Percentiles rank a stretch among this genome's conserved stretches.
These are phyloP conservation scores for Urosaurus nigricauda DNA, from an alignment of 2,797 vertebrate genomes.

Conservation along the genomic window DNA sequence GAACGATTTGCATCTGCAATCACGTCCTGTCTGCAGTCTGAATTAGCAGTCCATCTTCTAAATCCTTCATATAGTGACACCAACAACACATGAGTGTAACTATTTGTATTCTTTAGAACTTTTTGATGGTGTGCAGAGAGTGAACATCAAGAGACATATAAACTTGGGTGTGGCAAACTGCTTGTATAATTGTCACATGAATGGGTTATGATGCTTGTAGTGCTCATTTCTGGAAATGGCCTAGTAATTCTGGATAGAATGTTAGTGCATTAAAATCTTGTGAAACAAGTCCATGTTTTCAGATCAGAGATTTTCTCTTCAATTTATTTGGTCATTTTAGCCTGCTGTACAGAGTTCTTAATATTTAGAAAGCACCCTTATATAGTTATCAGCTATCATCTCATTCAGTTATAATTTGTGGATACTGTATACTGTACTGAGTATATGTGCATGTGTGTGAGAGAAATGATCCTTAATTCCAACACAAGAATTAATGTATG, in stretches of 20 bases:
- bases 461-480: background rate
- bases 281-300: background rate
- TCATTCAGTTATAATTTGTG: background rate
- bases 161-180: background rate
- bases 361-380: background rate
- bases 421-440: background rate
- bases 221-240: background rate
- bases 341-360: background rate
- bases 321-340: conserved; percentile 8
- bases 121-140: background rate
- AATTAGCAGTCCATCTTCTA: background rate
- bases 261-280: background rate
- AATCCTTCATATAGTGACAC: background rate
- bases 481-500: background rate
- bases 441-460: background rate
- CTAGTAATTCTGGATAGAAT: background rate
- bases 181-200: background rate
- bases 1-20: background rate
- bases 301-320: background rate
- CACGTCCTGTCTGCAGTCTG: background rate
- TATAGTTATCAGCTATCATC: background rate
- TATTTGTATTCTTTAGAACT: background rate
- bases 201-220: background rate
- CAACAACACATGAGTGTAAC: background rate
- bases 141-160: background rate